Evolutionary conservation across 2,113 vertebrate genomes (phyloP).

Genomic region (Triplophysa rosa): DNA sequence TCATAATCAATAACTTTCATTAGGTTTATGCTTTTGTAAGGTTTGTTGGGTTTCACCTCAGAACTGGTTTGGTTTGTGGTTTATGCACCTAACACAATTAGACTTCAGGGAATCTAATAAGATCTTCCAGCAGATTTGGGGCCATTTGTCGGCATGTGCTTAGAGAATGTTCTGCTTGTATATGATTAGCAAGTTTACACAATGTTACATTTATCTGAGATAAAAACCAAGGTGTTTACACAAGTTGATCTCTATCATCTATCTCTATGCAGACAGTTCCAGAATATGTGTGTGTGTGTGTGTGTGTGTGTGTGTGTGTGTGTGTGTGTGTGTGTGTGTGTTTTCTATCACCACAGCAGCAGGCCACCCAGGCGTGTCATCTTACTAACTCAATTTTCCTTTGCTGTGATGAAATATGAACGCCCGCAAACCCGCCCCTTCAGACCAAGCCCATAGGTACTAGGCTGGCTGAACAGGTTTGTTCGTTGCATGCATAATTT

Average conservation of each 20-base stretch:
- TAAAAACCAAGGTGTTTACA: not conserved
- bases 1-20: too few species aligned
- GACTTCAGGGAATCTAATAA: too few species aligned
- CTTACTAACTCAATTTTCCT: conserved; percentile 54
- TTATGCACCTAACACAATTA: not conserved
- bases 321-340: conserved; percentile 3
- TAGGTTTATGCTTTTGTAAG: too few species aligned
- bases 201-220: not conserved
- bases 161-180: too few species aligned
- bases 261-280: not conserved
- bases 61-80: too few species aligned
- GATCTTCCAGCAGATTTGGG: too few species aligned
- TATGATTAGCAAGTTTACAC: not conserved
- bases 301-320: conserved; percentile 3
- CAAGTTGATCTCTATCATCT: not conserved
- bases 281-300: conserved; percentile 6
- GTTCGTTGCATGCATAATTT: too few species aligned
- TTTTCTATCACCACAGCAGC: conserved; percentile 47
- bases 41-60: too few species aligned
- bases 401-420: conserved; percentile 2
- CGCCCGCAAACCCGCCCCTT: conserved; percentile 39
- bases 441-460: not conserved
- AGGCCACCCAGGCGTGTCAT: conserved; percentile 34
- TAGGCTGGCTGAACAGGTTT: too few species aligned
- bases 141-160: too few species aligned